These are phyloP conservation scores for Rhagoletis zephyria DNA, from an alignment of 1,140 invertebrate species.

Conservation along the genomic window DNA sequence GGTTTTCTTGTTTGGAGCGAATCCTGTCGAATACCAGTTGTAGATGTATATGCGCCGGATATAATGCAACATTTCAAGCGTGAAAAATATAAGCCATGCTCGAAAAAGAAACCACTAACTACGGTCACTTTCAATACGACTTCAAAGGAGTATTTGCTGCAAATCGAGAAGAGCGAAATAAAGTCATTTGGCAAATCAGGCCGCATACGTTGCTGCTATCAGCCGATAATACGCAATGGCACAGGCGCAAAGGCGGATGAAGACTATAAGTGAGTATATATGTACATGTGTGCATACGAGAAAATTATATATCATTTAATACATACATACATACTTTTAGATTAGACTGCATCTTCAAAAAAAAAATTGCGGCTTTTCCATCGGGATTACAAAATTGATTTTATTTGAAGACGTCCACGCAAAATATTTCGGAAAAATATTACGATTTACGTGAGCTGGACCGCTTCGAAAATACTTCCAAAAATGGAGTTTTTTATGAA, in stretches of 20 bases:
- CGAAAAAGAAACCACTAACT: constrained; percentile 74
- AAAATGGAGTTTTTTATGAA: too few species aligned
- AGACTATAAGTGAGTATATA: constrained; percentile 72
- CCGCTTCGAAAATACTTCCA: too few species aligned
- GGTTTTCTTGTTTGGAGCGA: constrained; percentile 81
- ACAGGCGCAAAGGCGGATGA: constrained; percentile 67
- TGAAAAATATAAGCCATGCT: constrained; percentile 77
- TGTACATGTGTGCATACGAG: too few species aligned
- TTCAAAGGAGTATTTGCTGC: constrained; percentile 64
- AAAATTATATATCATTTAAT: too few species aligned
- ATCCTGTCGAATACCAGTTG: constrained; percentile 80
- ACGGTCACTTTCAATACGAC: constrained; percentile 67
- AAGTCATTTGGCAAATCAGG: constrained; percentile 63
- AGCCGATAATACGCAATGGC: constrained; percentile 72
- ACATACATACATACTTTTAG: too few species aligned
- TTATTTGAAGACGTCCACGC: too few species aligned
- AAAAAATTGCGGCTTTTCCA: too few species aligned
- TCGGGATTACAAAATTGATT: too few species aligned
- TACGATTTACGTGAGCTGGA: too few species aligned
- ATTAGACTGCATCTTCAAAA: too few species aligned
- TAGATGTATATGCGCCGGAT: constrained; percentile 80
- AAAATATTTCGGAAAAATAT: too few species aligned
- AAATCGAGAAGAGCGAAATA: constrained; percentile 65
- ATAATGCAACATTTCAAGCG: constrained; percentile 78
- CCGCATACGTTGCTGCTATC: constrained; percentile 76